These are phyloP conservation scores for Lathamus discolor DNA, from an alignment of 2,113 vertebrate species.

Conservation along the genomic window DNA sequence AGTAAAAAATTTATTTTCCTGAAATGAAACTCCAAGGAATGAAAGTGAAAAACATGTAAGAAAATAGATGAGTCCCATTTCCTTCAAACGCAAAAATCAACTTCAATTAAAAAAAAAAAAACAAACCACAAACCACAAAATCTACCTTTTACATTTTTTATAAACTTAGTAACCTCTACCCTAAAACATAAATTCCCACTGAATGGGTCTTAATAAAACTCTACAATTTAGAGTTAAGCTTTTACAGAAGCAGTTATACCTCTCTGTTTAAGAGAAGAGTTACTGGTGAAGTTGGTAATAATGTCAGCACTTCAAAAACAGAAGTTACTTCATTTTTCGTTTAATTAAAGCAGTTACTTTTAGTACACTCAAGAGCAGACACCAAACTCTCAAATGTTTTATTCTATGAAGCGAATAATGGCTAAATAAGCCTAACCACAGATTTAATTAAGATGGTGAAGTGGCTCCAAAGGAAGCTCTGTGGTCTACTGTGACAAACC, in stretches of 20 bases:
- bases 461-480: constrained; percentile 14
- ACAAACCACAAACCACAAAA: background rate
- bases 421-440: constrained; percentile 9
- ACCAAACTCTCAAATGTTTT: background rate
- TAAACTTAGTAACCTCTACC: background rate
- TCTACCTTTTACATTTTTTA: background rate
- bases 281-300: background rate
- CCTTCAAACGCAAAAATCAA: background rate
- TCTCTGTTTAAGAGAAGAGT: background rate
- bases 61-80: background rate
- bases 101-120: background rate
- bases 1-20: background rate
- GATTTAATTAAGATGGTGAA: constrained; percentile 35
- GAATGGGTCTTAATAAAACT: background rate
- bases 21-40: background rate
- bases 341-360: constrained; percentile 26
- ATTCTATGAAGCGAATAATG: constrained; percentile 4
- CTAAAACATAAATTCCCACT: background rate
- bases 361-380: background rate
- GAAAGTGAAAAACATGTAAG: background rate
- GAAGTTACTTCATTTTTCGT: background rate
- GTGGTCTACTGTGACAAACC: constrained; percentile 48
- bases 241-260: background rate
- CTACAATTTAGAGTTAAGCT: background rate
- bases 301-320: background rate